Percentiles rank a stretch among this genome's conserved stretches.
phyloP scores from a whole-genome alignment of 1,140 invertebrate species.

The Sitobion miscanthi region DNA sequence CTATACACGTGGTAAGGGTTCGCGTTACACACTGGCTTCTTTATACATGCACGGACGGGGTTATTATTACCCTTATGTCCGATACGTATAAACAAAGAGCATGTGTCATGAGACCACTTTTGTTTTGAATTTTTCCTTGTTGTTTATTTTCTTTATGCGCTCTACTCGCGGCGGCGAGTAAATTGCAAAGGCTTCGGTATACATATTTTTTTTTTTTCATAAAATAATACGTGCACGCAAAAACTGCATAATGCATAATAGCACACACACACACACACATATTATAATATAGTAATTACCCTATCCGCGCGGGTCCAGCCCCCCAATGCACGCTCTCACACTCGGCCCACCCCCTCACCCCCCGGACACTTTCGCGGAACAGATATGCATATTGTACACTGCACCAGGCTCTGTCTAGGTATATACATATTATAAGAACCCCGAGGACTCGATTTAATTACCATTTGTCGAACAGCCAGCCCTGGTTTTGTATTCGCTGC shows the following conservation, averaged over 20 bases:
- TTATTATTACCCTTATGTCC: slow-evolving; percentile 30
- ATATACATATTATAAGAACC: neutral
- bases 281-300: slow-evolving; percentile 18
- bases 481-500: neutral
- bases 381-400: neutral
- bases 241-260: slow-evolving; percentile 17
- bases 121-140: slow-evolving; percentile 11
- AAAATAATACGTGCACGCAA: neutral
- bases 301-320: neutral
- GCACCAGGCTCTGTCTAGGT: too few relatives aligned
- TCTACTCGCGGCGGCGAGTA: neutral
- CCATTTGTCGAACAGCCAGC: neutral
- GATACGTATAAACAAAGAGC: neutral
- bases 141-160: neutral
- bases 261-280: too few relatives aligned
- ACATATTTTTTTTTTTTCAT: neutral
- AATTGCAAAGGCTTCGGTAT: neutral
- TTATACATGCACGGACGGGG: neutral
- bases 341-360: neutral
- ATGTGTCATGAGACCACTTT: slow-evolving; percentile 16
- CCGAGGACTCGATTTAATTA: neutral
- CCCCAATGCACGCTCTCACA: neutral
- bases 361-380: neutral
- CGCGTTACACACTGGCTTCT: slow-evolving; percentile 25
- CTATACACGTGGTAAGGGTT: neutral